Conservation (phyloP, 2,797 vertebrate species). For the Sternotherus odoratus region DNA sequence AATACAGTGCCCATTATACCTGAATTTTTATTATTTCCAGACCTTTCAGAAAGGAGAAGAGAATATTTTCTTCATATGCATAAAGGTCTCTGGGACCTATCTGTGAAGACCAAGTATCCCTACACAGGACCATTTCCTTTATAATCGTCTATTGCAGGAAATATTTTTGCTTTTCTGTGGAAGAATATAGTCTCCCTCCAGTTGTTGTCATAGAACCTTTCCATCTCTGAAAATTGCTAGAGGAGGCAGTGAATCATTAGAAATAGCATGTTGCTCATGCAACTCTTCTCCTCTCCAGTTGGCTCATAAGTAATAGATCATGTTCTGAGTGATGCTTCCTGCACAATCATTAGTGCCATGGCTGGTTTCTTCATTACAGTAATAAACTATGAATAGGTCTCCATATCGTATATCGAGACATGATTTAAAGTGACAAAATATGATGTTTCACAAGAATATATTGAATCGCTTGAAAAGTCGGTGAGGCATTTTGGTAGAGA, state of each 20-base stretch:
- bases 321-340: background rate
- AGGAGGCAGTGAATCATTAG: background rate
- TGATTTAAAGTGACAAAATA: background rate
- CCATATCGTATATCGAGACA: too few species aligned
- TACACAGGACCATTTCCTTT: background rate
- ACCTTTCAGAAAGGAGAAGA: background rate
- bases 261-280: accelerated
- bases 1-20: background rate
- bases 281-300: background rate
- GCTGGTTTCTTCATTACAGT: background rate
- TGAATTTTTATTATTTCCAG: background rate
- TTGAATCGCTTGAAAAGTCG: accelerated
- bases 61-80: background rate
- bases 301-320: background rate
- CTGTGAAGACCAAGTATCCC: background rate
- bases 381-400: background rate
- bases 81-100: background rate
- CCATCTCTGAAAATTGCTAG: background rate
- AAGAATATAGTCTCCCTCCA: background rate
- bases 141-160: background rate
- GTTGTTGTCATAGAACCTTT: background rate
- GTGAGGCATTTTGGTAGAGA: background rate
- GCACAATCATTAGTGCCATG: accelerated
- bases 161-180: background rate
- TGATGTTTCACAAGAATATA: background rate